Evolutionary conservation across 2,888 invertebrate genomes (phyloP), one percentile per base, ranked within the genome.

Genomic region (Dysmachus trigonus): DNA sequence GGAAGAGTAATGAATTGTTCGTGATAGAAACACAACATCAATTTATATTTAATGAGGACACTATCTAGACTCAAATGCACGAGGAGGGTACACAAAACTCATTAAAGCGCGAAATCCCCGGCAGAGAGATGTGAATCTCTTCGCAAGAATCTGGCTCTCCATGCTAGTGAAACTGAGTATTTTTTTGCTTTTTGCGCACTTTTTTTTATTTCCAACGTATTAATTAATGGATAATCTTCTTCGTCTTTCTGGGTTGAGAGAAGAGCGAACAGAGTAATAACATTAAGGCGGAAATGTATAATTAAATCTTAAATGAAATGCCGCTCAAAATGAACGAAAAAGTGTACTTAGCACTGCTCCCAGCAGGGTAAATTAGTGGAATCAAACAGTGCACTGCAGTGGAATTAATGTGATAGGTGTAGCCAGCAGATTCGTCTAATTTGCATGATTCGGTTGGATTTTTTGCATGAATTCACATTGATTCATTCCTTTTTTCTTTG

Each of bases 31-130:
- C 33, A 76, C 76, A 76, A 22, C 38, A 76, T 76, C 76, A 76
- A 76, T 76, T 76, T 76, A 76, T 76, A 76, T 76, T 76, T 76
- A 76, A 76, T 76, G 76, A 76, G 76, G 76, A 76, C 35, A 76
- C 76, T 38, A 76, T 76, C 33, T 53, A 76, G 22, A 5, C 18
- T 38, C 76, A n/a, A 22, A n/a, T 38, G 18, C 35, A 18, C 30
- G 74, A 8, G 38, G 38, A 35, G 76, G 76, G 76, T 22, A 76
- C 76, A 76, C 41, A 35, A 35, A 76, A 76, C 35, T 76, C 76
- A 76, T 76, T 76, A 76, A 76, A 76, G 76, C 38, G 76, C 35
- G 76, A 31, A 76, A 18, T 38, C 38, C 27, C 38, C 38, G 41
- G n/a, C 41, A 22, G 76, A 22, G 38, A 35, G 38, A 76, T 76